Evolutionary conservation across 1,140 invertebrate species (phyloP).

Genomic region (Drosophila neocordata): DNA sequence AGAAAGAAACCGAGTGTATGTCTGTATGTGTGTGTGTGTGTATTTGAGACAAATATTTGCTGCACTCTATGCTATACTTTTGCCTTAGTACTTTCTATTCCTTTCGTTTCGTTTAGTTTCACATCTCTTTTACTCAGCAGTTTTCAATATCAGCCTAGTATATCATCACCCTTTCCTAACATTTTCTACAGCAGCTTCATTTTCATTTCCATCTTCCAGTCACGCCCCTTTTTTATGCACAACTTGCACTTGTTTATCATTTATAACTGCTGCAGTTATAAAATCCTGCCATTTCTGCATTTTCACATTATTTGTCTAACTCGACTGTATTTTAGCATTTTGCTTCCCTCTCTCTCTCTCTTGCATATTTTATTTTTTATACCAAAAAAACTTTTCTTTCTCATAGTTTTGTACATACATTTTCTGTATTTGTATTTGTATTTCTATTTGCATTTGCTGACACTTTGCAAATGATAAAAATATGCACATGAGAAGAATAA

Average conservation of each 20-base stretch:
- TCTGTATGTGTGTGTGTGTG: background rate
- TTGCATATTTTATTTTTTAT: slow-evolving; percentile 11
- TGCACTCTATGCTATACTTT: background rate
- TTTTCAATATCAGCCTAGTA: slow-evolving; percentile 26
- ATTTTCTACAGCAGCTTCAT: background rate
- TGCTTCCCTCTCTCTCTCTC: background rate
- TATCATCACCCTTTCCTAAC: no score
- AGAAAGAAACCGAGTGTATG: background rate
- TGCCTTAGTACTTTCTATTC: background rate
- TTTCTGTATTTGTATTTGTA: background rate
- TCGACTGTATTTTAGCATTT: background rate
- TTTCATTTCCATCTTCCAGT: background rate
- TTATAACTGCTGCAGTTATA: slow-evolving; percentile 22
- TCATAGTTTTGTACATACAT: background rate
- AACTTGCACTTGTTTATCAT: slow-evolving; percentile 19
- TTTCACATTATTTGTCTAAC: slow-evolving; percentile 16
- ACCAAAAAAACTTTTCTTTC: background rate
- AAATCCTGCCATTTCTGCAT: slow-evolving; percentile 18
- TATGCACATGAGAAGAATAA: slow-evolving; percentile 1
- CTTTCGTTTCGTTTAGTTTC: no score
- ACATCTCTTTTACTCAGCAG: background rate
- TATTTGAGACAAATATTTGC: slow-evolving; percentile 11
- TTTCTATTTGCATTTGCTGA: slow-evolving; percentile 9
- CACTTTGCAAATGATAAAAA: slow-evolving; percentile 9
- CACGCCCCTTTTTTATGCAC: slow-evolving; percentile 16